Evolutionary conservation across 2,113 vertebrate species (phyloP), one percentile per base, ranked within the genome.

Genomic region (Ageneiosus marmoratus): DNA sequence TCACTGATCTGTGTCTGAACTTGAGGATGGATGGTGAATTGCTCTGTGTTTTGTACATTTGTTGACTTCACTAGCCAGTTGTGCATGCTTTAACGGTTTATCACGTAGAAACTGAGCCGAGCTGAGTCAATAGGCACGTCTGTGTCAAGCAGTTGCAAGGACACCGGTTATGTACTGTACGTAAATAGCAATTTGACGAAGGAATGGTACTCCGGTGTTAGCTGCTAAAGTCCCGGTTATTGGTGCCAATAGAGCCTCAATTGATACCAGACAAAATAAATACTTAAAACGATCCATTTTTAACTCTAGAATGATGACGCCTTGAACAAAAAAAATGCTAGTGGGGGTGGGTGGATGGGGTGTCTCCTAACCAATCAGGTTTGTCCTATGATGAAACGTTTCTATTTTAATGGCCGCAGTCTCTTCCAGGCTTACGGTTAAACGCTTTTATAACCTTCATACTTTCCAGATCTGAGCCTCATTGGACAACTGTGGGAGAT

Each of bases 1-100:
- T 84, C 79, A 84, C 22, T 16, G 20, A 60, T 73, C 76, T 79
- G 27, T 84, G 62, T 51, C 76, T 72, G 65, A 62, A 84, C 83
- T 62, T 84, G 75, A 22, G 51, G 65, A n/a, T 22, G 79, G 16
- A 56, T 48, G 37, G 5, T 12, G 16, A 37, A 48, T 58, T 24
- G n/a, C 24, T 69, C 24, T 50, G 1, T 9, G n/a, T 70, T 15
- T 6, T 20, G 27, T 56, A 46, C 24, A 24, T 67, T 67, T 58
- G 27, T 12, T n/a, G 63, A 58, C 65, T 58, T 72, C 34, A 60
- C 48, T 51, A 11, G 22, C 76, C 27, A 50, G 65, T 41, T 79
- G 11, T 44, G 13, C 83, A 29, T 29, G 41, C 75, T 70, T 78
- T 48, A 78, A 58, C n/a, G 2, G 27, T 56, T 58, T 16, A 46